These are phyloP conservation scores for Epinephelus awoara DNA, from an alignment of 2,797 vertebrate genomes.

Conservation along the genomic window DNA sequence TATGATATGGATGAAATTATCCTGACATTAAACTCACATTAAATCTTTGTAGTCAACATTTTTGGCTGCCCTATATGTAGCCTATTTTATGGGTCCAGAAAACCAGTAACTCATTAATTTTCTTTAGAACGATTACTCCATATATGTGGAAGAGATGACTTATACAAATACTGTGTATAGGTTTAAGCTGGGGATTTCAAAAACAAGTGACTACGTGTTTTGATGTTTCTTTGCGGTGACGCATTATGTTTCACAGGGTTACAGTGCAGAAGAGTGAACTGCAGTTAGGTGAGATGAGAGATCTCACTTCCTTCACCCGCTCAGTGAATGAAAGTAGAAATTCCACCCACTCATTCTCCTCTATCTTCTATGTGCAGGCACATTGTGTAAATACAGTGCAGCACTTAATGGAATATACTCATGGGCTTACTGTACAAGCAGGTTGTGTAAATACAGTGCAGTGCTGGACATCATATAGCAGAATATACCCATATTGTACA, in stretches of 20 bases:
- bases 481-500: background rate
- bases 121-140: background rate
- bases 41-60: conserved; percentile 13
- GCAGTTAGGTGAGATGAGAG: conserved; percentile 8
- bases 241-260: conserved; percentile 16
- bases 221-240: conserved; percentile 18
- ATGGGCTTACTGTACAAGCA: too few species aligned
- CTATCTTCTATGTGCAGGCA: conserved; percentile 9
- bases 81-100: conserved; percentile 13
- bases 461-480: background rate
- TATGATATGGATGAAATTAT: conserved; percentile 22
- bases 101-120: conserved; percentile 12
- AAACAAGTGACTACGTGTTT: background rate
- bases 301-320: conserved; percentile 19
- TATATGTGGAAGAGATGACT: background rate
- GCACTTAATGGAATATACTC: too few species aligned
- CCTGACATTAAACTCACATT: conserved; percentile 27
- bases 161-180: background rate
- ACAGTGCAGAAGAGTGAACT: conserved; percentile 6
- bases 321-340: conserved; percentile 23
- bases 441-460: too few species aligned
- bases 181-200: background rate
- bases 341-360: background rate
- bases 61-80: background rate
- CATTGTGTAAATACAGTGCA: conserved; percentile 1